These are phyloP conservation scores for Alauda arvensis DNA, from an alignment of 2,797 vertebrate species.

Conservation along the genomic window DNA sequence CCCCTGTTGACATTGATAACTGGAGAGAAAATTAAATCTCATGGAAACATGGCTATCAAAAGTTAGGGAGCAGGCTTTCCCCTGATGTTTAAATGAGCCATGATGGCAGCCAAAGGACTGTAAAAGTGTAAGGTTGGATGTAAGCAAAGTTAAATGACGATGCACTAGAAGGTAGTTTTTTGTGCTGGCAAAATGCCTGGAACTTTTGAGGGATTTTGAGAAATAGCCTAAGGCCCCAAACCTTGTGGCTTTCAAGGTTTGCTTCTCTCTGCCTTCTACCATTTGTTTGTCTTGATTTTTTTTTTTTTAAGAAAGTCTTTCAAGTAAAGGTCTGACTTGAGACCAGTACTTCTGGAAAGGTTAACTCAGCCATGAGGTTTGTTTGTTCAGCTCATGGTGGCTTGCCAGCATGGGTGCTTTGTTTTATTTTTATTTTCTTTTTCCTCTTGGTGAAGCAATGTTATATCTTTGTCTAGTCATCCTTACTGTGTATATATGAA, in stretches of 20 bases:
- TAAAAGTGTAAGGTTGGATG: neutral
- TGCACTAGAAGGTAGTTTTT: conserved; percentile 36
- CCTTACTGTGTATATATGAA: neutral
- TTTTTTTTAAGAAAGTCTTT: conserved; percentile 15
- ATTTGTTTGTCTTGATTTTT: conserved; percentile 13
- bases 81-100: neutral
- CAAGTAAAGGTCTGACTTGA: neutral
- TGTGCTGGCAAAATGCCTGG: conserved; percentile 45
- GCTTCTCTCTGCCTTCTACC: neutral
- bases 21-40: neutral
- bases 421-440: neutral
- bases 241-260: conserved; percentile 55
- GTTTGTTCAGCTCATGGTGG: neutral
- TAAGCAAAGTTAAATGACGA: conserved; percentile 16
- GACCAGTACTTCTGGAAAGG: conserved; percentile 19
- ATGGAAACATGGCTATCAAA: neutral
- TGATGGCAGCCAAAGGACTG: neutral
- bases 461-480: neutral
- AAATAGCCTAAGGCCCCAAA: conserved; percentile 53
- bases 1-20: neutral
- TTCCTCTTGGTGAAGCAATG: neutral
- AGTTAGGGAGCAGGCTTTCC: neutral
- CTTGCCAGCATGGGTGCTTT: neutral
- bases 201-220: conserved; percentile 57
- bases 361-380: neutral